Conservation (phyloP, 2,888 invertebrate genomes). For the Sminthurides aquaticus region DNA sequence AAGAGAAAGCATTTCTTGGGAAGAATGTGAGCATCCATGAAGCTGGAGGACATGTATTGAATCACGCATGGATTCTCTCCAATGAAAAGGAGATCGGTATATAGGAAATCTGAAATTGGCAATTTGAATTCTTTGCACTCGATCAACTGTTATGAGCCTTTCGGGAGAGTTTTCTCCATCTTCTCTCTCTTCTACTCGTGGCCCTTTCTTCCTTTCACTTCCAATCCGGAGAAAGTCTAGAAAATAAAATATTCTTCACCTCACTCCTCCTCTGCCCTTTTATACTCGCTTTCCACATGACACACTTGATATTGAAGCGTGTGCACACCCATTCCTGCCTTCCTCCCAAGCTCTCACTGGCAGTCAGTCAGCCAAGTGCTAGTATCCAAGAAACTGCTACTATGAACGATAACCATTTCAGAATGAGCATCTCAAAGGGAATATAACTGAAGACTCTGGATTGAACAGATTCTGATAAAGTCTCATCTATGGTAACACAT, state of each 20-base stretch:
- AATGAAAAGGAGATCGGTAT: conserved; percentile 29
- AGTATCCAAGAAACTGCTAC: neutral
- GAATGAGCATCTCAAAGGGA: neutral
- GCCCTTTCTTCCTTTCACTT: conserved; percentile 14
- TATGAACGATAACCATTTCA: neutral
- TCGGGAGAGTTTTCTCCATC: conserved; percentile 34
- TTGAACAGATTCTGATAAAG: neutral
- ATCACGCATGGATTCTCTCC: conserved; percentile 22
- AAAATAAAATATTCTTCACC: conserved; percentile 28
- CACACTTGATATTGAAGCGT: neutral
- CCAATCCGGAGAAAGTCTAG: too few species aligned
- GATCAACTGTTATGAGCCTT: conserved; percentile 42
- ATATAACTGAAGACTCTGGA: neutral
- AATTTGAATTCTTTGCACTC: conserved; percentile 43
- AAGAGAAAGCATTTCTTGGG: neutral
- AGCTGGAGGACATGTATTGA: conserved; percentile 19
- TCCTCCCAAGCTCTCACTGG: too few species aligned
- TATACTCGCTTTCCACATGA: neutral
- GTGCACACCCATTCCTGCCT: too few species aligned
- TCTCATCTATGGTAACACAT: neutral
- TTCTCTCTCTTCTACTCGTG: too few species aligned
- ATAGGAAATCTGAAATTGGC: conserved; percentile 42
- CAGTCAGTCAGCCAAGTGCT: neutral
- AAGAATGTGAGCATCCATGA: neutral
- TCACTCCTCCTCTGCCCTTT: conserved; percentile 12